Base-by-base conservation (phyloP, 2,888 invertebrate genomes). In the Megalurothrips usitatus region DNA sequence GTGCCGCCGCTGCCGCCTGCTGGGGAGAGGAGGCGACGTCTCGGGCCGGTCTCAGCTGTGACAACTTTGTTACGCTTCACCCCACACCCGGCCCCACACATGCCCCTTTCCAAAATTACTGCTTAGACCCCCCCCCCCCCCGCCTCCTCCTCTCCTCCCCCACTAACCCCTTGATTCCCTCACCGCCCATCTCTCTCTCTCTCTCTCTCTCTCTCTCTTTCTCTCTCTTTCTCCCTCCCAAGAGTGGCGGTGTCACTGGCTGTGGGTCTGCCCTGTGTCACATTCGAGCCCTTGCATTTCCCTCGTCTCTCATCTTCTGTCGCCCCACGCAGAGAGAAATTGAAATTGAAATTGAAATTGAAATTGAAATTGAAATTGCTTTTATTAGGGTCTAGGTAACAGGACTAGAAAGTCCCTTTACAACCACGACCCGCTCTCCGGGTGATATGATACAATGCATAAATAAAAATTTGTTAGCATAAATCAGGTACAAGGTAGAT, bases 31-130 rank as follows among this genome's bases (percentile, higher is more conserved):
- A 52, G 52, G 52, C 14, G 8, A 52, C n/a, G n/a, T n/a, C n/a
- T n/a, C n/a, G 58, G 58, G 14, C 17, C 14, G 68, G 68, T 75
- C 68, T 75, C 68, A 75, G 68, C 68, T 75, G 68, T 75, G 68
- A 75, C 68, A 75, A 75, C 68, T 75, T 75, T 75, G 68, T 75
- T 75, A 75, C 68, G 68, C 68, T 75, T 68, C 68, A n/a, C 63
- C 63, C 63, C 63, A 63, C 63, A 63, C 63, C 68, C 11, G 68
- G 68, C 68, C n/a, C 68, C 23, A 23, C 19, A 23, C 23, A 26
- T 12, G 68, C 23, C 26, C 68, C 23, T 75, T 68, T 68, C 68
- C 68, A 68, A 68, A 68, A 68, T 68, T 75, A 75, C 68, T 75
- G 68, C 12, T 43, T 43, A 43, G 6, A 2, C 6, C 34, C 6